A percentile compares a stretch with the other conserved stretches of the same genome.
phyloP scores from a whole-genome alignment of 2,888 invertebrate species.

The Drosophila lacicola region DNA sequence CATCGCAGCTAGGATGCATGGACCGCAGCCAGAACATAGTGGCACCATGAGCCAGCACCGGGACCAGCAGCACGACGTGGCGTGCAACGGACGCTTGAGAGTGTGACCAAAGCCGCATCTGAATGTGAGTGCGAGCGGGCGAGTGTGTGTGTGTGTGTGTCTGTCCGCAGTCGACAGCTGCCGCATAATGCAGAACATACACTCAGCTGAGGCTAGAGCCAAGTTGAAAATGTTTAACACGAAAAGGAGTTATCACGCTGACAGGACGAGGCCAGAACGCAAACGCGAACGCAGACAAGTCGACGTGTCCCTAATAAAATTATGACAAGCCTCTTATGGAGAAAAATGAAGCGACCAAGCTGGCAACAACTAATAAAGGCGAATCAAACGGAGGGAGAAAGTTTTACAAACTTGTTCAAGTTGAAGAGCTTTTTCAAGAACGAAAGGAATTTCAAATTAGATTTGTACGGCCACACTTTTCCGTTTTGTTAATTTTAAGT shows the following conservation, averaged over 20 bases:
- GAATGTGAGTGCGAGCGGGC: slow-evolving; percentile 22
- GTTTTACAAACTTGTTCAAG: too few species aligned
- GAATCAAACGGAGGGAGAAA: neutral
- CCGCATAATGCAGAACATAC: slow-evolving; percentile 63
- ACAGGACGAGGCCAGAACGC: slow-evolving; percentile 52
- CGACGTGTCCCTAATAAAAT: slow-evolving; percentile 60
- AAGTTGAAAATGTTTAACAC: slow-evolving; percentile 80
- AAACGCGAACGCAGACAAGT: slow-evolving; percentile 10
- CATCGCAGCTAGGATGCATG: slow-evolving; percentile 38
- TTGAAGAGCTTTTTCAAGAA: neutral
- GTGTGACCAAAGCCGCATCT: slow-evolving; percentile 65
- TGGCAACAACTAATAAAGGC: slow-evolving; percentile 7
- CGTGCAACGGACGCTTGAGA: slow-evolving; percentile 73
- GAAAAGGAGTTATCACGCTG: slow-evolving; percentile 79
- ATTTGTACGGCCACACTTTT: neutral
- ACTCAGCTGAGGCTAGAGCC: slow-evolving; percentile 49
- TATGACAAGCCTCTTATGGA: slow-evolving; percentile 70
- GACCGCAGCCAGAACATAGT: slow-evolving; percentile 7
- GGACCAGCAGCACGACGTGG: slow-evolving; percentile 20
- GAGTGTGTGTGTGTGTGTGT: slow-evolving; percentile 34
- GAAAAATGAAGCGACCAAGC: slow-evolving; percentile 40
- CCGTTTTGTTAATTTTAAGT: too few species aligned
- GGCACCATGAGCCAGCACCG: slow-evolving; percentile 26
- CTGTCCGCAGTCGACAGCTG: slow-evolving; percentile 65
- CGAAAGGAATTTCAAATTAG: neutral